Evolutionary conservation across 1,140 invertebrate species (phyloP).

Genomic region (Ditylenchus dipsaci): DNA sequence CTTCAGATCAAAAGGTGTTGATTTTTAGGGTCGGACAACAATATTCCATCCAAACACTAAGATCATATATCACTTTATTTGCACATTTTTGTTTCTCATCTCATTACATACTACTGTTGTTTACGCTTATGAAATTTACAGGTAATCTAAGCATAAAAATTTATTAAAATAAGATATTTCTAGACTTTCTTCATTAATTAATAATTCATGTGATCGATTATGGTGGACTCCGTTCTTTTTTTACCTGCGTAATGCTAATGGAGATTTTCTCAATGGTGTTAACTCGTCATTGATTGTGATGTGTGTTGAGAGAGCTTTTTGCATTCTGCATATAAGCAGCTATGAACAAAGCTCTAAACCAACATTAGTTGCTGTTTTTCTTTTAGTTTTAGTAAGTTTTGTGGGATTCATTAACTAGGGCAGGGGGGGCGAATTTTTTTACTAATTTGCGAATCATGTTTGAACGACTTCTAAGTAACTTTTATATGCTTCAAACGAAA

Average conservation of each 20-base stretch:
- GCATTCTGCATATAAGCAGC: background rate
- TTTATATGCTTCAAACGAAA: too few species aligned
- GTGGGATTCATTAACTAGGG: too few species aligned
- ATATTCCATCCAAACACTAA: background rate
- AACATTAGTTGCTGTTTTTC: background rate
- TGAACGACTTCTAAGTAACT: too few species aligned
- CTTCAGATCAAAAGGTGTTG: too few species aligned
- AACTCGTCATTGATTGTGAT: background rate
- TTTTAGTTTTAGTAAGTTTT: background rate
- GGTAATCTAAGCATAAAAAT: too few species aligned
- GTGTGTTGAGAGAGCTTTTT: background rate
- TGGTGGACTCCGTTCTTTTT: background rate
- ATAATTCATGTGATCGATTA: background rate
- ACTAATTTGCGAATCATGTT: too few species aligned
- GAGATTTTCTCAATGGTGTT: background rate
- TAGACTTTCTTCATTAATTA: background rate
- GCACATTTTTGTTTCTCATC: background rate
- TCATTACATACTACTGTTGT: background rate
- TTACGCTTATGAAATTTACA: too few species aligned
- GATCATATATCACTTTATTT: background rate
- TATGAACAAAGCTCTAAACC: background rate
- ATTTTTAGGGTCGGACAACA: background rate
- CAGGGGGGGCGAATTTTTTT: too few species aligned
- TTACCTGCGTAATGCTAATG: background rate
- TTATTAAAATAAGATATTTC: too few species aligned